Evolutionary conservation across 2,888 invertebrate species (phyloP), one percentile per base, ranked within the genome.

Genomic region (Scaptomyza tumidula): DNA sequence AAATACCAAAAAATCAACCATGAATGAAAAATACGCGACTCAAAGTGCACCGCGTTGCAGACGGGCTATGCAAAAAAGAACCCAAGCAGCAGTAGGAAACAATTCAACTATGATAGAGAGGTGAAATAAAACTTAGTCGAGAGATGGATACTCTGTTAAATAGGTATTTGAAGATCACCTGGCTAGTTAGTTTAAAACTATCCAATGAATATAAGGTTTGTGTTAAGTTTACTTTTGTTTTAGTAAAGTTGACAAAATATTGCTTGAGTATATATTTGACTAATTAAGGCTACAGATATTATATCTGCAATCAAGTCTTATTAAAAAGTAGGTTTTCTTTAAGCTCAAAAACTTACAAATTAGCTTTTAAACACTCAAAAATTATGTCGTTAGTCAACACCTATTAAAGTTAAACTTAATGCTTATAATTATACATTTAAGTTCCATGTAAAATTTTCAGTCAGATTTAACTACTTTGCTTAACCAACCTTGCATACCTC

Each of bases 1-100:
- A 81, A 81, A 81, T 78, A 81, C 80, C 80, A 78, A 83, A 81
- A 80, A 81, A 75, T 65, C 73, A 78, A 71, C 86, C 83, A 86
- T 84, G 86, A 84, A 86, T 84, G 83, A 83, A 86, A 86, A 86
- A 80, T 71, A 55, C 63, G n/a, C 44, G 45, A 44, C 61, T 45
- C 75, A 82, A 86, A 83, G 83, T 70, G 86, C 83, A 35, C 50
- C 67, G 60, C 73, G 65, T 41, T 49, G 27, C 70, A 56, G 60
- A 58, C 69, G 60, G 80, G 80, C 73, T 82, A 80, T 82, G 82
- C 86, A 71, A 78, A 33, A 49, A 16, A 31, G 24, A 9, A 27
- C 46, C 16, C 41, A 41, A 10, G 39, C 39, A 44, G 44, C 44
- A 44, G 11, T 39, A 14, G 7, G 7, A 39, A 50, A 46, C 35